Conservation (phyloP, 1,140 invertebrate species). For the Philopotamus ludificatus region DNA sequence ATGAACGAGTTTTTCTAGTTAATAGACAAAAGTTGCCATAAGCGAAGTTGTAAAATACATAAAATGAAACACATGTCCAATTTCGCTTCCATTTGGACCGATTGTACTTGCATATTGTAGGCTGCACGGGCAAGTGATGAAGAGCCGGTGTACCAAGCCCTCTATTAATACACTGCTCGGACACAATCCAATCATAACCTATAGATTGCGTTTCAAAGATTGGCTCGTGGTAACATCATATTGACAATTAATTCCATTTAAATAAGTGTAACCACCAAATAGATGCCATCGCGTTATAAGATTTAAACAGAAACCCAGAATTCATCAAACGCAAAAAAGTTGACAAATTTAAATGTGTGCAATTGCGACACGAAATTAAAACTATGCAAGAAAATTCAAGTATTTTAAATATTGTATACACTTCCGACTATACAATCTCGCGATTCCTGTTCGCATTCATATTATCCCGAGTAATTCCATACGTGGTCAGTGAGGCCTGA, state of each 20-base stretch:
- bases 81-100: background rate
- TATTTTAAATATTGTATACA: background rate
- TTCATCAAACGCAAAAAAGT: too few relatives aligned
- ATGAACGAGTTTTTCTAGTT: too few relatives aligned
- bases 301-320: too few relatives aligned
- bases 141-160: slow-evolving; percentile 5
- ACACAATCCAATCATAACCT: slow-evolving; percentile 35
- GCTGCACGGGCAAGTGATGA: slow-evolving; percentile 18
- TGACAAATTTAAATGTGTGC: too few relatives aligned
- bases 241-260: background rate
- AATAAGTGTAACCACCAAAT: too few relatives aligned
- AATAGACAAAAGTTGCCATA: too few relatives aligned
- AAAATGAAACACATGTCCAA: too few relatives aligned
- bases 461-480: slow-evolving; percentile 23
- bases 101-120: slow-evolving; percentile 18
- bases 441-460: slow-evolving; percentile 10
- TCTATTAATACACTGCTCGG: slow-evolving; percentile 25
- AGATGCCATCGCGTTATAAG: too few relatives aligned
- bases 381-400: too few relatives aligned
- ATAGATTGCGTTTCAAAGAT: slow-evolving; percentile 36
- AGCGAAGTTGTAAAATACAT: too few relatives aligned
- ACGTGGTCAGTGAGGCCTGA: slow-evolving; percentile 3
- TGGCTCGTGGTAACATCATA: slow-evolving; percentile 6
- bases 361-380: too few relatives aligned
- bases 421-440: background rate